Base-by-base conservation (phyloP, 2,888 invertebrate species). In the Boloria euphrosyne region DNA sequence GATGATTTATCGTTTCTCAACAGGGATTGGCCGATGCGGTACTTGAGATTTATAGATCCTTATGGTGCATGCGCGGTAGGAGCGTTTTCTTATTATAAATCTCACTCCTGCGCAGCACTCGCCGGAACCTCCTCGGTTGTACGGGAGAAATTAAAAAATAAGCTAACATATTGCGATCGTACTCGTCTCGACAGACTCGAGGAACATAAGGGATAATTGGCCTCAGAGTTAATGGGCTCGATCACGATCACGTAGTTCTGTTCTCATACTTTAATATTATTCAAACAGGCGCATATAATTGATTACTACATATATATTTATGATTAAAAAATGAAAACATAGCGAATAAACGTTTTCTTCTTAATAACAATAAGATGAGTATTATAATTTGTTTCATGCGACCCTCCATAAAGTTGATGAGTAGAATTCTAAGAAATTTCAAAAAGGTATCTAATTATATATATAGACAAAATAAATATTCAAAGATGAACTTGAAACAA, bases 1-100 rank as follows among this genome's bases (percentile, higher is more conserved):
- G 87, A 90, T 92, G 91, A 92, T 92, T 90, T 90, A 92, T 92
- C 83, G 90, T 83, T 90, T 90, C 90, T 90, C 89, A 87, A 91
- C 91, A 86, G 89, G 89, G 90, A 91, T 92, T 92, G 92, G 92
- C 89, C 89, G 90, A 89, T 87, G 79, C 87, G 86, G 89, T 90
- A 90, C 87, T 87, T 81, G 80, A 90, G 91, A 90, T 92, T 90
- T 92, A 91, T 91, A 90, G 87, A 89, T 86, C 89, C 83, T 85
- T 87, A 83, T 83, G 85, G 85, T 85, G 84, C 90, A 90, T 86
- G 90, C 90, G 89, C 89, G 89, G 90, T 92, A 91, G 90, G 89
- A 90, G 89, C 90, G 85, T 86, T 89, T 89, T 91, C 90, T 87
- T 90, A 90, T 90, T 90, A 90, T 90, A 89, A 90, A 90, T 89